Base-by-base conservation (phyloP, 2,797 vertebrate species). In the Bryconaethiops microstoma region DNA sequence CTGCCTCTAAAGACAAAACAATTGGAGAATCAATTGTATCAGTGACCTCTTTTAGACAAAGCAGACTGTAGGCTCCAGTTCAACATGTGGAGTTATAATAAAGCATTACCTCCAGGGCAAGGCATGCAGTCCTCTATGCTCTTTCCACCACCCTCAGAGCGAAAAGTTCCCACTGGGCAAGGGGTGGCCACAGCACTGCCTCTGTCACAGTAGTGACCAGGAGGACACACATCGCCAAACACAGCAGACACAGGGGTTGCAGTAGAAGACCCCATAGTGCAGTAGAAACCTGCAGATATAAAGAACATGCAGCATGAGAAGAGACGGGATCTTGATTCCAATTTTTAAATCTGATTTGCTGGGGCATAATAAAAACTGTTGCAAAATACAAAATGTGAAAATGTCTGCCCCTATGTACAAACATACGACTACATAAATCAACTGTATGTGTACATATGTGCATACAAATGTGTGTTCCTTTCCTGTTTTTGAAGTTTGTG, bases 201-300 rank as follows among this genome's bases (percentile, higher is more conserved):
- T 39, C 88, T 73, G 4, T 88, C 87, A 88, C 96, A 97, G 88
- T 92, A 96, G 81, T 95, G 92, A 4, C 96, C 96, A 7, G 89
- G 82, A 19, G 94, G 94, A 87, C 96, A 97, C 79, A 93, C 17
- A 16, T 76, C 90, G 63, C 96, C 96, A 82, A 87, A 92, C 39
- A 21, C 57, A 48, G 83, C 88, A 78, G 88, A 89, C 62, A 80
- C 77, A 70, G 94, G 94, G 64, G 90, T 81, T 60, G 92, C 86
- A 74, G 86, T 92, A 16, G 87, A 86, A 19, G 94, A 94, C 52
- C 93, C 92, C 50, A 93, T 93, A 13, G 89, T 85, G 84, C 95
- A 95, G 85, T 91, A 94, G 84, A 92, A 95, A 80, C 95, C 95
- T 70, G 35, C 2, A 69, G 23, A 45, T 45, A 42, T 21, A 45